Evolutionary conservation across 1,140 invertebrate genomes (phyloP).

Genomic region (Aphidius gifuensis): DNA sequence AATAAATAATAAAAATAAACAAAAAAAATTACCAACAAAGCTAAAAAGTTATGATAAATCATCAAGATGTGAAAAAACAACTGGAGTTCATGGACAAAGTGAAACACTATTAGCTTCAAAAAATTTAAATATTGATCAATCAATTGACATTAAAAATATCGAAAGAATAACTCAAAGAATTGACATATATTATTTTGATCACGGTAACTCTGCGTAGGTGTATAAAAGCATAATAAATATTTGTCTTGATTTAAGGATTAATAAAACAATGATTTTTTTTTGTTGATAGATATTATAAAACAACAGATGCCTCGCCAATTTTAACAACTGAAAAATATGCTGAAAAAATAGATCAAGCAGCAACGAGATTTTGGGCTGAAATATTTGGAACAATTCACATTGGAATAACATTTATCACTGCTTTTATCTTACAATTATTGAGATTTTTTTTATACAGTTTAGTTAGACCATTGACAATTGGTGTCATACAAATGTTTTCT

Average conservation of each 20-base stretch:
- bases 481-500: constrained; percentile 61
- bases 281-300: constrained; percentile 54
- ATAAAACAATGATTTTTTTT: not conserved
- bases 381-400: constrained; percentile 64
- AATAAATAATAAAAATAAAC: too few species aligned
- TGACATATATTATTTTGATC: constrained; percentile 68
- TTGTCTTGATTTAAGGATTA: not conserved
- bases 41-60: too few species aligned
- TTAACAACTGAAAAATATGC: constrained; percentile 58
- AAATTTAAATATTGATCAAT: too few species aligned
- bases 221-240: constrained; percentile 15
- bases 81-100: not conserved
- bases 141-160: constrained; percentile 5
- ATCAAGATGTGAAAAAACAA: too few species aligned
- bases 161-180: constrained; percentile 48
- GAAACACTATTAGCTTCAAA: not conserved
- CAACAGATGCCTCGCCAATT: constrained; percentile 61
- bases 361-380: constrained; percentile 66
- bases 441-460: constrained; percentile 60
- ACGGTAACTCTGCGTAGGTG: constrained; percentile 61
- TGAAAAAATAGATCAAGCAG: constrained; percentile 59
- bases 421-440: constrained; percentile 61
- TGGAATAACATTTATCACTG: constrained; percentile 58
- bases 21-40: too few species aligned
- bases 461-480: constrained; percentile 60